phyloP scores from a whole-genome alignment of 2,888 invertebrate species.

The Hetaerina titia region DNA sequence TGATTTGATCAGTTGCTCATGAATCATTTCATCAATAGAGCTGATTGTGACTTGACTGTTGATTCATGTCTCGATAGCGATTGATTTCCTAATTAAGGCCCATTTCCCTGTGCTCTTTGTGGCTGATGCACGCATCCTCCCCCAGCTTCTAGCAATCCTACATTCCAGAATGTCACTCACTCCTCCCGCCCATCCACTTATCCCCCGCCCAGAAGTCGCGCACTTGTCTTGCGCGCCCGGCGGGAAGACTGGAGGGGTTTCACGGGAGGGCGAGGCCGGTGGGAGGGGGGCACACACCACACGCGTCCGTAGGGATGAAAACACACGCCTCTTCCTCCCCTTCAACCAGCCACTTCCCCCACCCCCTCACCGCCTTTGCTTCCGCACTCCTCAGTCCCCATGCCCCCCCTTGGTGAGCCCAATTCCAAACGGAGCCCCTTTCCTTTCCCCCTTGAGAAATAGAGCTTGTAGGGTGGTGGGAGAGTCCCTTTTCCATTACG shows the following conservation, averaged over 20 bases:
- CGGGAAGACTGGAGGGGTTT: neutral
- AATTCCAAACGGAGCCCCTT: neutral
- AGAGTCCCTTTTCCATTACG: slow-evolving; percentile 43
- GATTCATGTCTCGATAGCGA: neutral
- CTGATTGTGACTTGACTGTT: neutral
- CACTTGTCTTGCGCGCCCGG: neutral
- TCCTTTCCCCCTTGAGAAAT: neutral
- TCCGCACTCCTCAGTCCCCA: neutral
- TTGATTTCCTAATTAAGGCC: neutral
- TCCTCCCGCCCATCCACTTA: neutral
- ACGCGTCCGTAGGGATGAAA: neutral
- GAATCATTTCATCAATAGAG: neutral
- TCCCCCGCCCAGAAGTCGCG: neutral
- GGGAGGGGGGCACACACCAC: neutral
- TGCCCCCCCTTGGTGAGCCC: neutral
- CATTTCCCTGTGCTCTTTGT: neutral
- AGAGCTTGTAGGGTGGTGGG: neutral
- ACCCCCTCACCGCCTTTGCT: neutral
- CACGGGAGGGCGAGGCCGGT: neutral
- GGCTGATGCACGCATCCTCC: neutral
- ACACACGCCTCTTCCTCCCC: neutral
- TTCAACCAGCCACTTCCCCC: neutral
- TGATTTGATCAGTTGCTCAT: neutral
- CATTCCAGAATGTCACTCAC: neutral
- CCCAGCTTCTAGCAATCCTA: too few species aligned